Conservation (phyloP, 2,888 invertebrate species). For the Meganola albula region DNA sequence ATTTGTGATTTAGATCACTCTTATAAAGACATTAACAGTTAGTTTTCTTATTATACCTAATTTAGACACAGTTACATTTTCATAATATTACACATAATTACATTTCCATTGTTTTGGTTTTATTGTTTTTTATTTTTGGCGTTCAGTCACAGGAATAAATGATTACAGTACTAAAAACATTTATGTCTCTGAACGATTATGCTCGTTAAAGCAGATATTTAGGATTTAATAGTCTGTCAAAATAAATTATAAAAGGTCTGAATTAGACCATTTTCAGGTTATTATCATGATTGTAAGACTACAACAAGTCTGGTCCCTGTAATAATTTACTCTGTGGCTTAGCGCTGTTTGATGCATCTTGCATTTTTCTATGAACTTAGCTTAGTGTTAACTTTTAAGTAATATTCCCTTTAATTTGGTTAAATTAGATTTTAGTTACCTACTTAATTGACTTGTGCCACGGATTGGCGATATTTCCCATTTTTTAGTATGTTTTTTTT, state of each 20-base stretch:
- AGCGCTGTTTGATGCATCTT: constrained; percentile 46
- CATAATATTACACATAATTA: constrained; percentile 34
- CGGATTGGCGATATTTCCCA: constrained; percentile 47
- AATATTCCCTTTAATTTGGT: constrained; percentile 67
- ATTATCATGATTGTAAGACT: too few relatives aligned
- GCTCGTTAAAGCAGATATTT: too few relatives aligned
- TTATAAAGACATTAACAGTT: constrained; percentile 76
- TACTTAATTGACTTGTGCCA: constrained; percentile 57
- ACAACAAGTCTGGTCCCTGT: too few relatives aligned
- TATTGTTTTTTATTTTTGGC: constrained; percentile 37
- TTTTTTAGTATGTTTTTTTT: constrained; percentile 43
- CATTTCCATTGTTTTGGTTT: constrained; percentile 57
- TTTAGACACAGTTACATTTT: constrained; percentile 55
- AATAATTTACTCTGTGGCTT: constrained; percentile 35
- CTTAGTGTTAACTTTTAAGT: constrained; percentile 62
- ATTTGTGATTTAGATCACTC: constrained; percentile 71
- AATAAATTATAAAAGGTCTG: too few relatives aligned
- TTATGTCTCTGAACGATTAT: too few relatives aligned
- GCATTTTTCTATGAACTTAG: constrained; percentile 56
- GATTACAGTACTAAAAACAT: too few relatives aligned
- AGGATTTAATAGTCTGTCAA: too few relatives aligned
- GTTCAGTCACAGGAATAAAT: too few relatives aligned
- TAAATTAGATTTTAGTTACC: constrained; percentile 54
- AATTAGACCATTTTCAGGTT: too few relatives aligned
- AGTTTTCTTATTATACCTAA: constrained; percentile 54